Percentiles rank a stretch among this genome's conserved stretches.
These are phyloP conservation scores for Ophiodon elongatus DNA, from an alignment of 2,113 vertebrate genomes.

Conservation along the genomic window DNA sequence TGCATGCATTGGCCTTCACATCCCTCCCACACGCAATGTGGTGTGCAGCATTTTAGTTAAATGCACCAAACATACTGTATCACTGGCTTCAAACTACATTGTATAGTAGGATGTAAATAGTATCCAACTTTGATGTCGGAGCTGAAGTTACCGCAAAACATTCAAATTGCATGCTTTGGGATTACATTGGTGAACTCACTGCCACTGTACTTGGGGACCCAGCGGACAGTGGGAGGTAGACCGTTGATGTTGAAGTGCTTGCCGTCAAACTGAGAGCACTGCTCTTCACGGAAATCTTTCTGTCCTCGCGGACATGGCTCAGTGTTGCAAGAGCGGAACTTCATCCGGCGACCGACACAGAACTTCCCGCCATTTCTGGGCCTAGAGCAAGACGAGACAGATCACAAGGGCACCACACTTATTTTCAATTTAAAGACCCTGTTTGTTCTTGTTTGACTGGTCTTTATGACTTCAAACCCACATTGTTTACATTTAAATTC, in stretches of 20 bases:
- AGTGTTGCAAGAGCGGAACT: conserved; percentile 96
- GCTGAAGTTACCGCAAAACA: not conserved
- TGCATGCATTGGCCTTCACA: not conserved
- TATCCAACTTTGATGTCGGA: conserved; percentile 13
- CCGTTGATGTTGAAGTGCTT: conserved; percentile 98
- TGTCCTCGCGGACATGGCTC: conserved; percentile 92
- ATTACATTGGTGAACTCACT: conserved; percentile 86
- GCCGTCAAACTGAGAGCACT: conserved; percentile 95
- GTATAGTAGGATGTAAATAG: conserved; percentile 14
- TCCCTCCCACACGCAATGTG: conserved; percentile 5
- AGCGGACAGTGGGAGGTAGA: conserved; percentile 91
- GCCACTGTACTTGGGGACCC: conserved; percentile 97
- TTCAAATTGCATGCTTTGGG: conserved; percentile 1
- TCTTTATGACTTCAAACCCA: conserved; percentile 15
- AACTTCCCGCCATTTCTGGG: conserved; percentile 94
- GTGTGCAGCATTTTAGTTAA: conserved; percentile 1
- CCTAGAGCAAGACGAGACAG: conserved; percentile 69
- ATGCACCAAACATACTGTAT: conserved; percentile 2
- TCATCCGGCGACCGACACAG: conserved; percentile 97
- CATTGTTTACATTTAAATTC: not conserved
- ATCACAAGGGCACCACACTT: not conserved
- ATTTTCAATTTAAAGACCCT: not conserved
- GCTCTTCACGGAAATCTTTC: conserved; percentile 94
- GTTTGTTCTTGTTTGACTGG: conserved; percentile 9
- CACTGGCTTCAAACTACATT: conserved; percentile 6